phyloP scores from a whole-genome alignment of 30 jellyfish, hydroid and myxozoan genomes.

The Pseudorhiza aurosa region DNA sequence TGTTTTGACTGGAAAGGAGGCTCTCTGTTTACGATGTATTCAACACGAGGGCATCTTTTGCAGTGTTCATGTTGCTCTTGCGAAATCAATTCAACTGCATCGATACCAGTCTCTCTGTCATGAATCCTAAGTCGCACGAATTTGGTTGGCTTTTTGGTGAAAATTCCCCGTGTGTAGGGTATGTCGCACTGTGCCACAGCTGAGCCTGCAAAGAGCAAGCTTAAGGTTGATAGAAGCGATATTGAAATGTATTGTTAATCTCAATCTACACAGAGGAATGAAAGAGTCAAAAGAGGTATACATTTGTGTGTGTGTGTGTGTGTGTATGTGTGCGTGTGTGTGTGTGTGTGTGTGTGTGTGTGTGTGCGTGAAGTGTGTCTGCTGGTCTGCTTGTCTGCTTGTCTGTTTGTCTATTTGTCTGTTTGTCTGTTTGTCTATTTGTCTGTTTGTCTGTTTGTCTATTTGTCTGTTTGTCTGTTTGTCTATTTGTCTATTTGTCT shows the following conservation, averaged over 20 bases:
- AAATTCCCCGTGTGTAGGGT: slow-evolving; percentile 75
- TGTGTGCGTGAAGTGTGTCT: not conserved
- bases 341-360: no score
- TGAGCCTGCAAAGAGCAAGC: slow-evolving; percentile 53
- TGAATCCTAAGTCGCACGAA: slow-evolving; percentile 55
- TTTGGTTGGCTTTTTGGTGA: slow-evolving; percentile 29
- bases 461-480: no score
- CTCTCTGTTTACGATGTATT: slow-evolving; percentile 71
- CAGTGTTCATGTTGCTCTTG: slow-evolving; percentile 67
- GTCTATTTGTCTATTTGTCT: no score
- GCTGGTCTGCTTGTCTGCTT: no score
- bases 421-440: no score
- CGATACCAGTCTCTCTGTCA: slow-evolving; percentile 58
- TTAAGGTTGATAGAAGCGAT: not conserved
- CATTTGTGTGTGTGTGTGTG: no score
- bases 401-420: no score
- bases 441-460: no score
- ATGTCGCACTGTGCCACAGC: slow-evolving; percentile 81
- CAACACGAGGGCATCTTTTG: slow-evolving; percentile 58
- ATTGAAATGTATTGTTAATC: not conserved
- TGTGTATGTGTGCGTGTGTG: no score
- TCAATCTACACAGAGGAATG: not conserved
- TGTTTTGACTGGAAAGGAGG: slow-evolving; percentile 74
- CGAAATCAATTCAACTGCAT: slow-evolving; percentile 88
- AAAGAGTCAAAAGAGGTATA: not conserved